Base-by-base conservation (phyloP, 1,140 invertebrate genomes). In the Glomeris maerens region DNA sequence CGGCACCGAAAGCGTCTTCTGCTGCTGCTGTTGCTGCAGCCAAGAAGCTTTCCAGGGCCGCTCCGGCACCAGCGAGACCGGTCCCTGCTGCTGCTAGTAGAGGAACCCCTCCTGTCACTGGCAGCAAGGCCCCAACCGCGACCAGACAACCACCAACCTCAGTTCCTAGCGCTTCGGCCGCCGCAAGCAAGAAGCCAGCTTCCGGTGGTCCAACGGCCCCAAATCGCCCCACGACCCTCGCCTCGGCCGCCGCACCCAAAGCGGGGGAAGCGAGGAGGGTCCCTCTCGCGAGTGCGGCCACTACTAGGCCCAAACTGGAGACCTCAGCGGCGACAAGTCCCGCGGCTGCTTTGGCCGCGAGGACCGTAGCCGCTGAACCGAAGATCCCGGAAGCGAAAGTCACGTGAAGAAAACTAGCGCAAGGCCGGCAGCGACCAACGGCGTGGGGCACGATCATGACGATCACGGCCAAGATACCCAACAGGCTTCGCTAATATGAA, bases 1-100 rank as follows among this genome's bases (percentile, higher is more conserved):
- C 57, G 31, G 56, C 52, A 54, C 53, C 59, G 14, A 39, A 50
- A 39, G 17, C 2, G 44, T 2, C 14, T 4, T 20, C 39, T 44
- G n/a, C 38, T 44, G 49, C 36, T 31, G 17, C 17, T n/a, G 20
- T 22, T 27, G 2, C 20, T n/a, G 21, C 3, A 27, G 22, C 13
- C 7, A 45, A 48, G 10, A 5, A 41, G 21, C 3, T 36, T 13
- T 25, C 41, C 5, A 42, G 7, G 7, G 5, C 23, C 23, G 27
- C 7, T 31, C 4, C 4, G 7, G 29, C 5, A 46, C 10, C 45
- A 22, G 27, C 27, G 20, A 45, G 22, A 22, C 45, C 22, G 13
- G 23, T 14, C 1, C 20, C 28, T 27, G 38, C 27, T 2, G 2
- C 52, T n/a, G 20, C 39, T 51, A 45, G 25, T 25, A 28, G 7